These are phyloP conservation scores for Drosophila punjabiensis DNA, from an alignment of 1,140 invertebrate genomes.

Conservation along the genomic window DNA sequence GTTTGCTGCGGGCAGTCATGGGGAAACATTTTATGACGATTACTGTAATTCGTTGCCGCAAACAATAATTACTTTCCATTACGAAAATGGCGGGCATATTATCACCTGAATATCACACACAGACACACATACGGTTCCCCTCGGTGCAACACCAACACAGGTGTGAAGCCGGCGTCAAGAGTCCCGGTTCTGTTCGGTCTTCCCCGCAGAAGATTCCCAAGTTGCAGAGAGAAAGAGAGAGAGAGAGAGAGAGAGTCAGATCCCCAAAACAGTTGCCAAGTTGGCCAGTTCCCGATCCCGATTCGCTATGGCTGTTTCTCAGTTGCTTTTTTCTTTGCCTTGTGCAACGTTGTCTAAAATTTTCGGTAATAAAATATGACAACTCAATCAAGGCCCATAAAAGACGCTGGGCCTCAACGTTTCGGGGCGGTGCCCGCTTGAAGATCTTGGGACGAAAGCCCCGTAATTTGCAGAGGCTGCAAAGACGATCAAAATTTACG, in stretches of 20 bases:
- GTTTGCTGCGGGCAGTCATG: slow-evolving; percentile 83
- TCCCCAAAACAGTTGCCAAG: slow-evolving; percentile 2
- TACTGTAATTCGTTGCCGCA: slow-evolving; percentile 85
- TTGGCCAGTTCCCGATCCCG: slow-evolving; percentile 29
- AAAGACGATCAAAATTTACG: slow-evolving; percentile 83
- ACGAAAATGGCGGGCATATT: slow-evolving; percentile 85
- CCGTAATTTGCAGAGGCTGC: slow-evolving; percentile 78
- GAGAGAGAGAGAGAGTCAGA: background rate
- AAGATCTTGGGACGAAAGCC: slow-evolving; percentile 52
- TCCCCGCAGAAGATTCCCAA: background rate
- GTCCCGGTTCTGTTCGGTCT: background rate
- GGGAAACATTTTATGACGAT: slow-evolving; percentile 85
- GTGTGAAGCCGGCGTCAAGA: slow-evolving; percentile 36
- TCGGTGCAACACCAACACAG: slow-evolving; percentile 23
- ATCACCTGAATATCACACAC: slow-evolving; percentile 85
- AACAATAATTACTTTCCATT: slow-evolving; percentile 85
- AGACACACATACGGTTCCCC: slow-evolving; percentile 34
- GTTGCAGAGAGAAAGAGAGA: background rate
- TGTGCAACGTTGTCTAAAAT: slow-evolving; percentile 79
- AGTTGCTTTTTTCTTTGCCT: slow-evolving; percentile 13
- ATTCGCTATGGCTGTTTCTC: slow-evolving; percentile 64
- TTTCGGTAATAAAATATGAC: slow-evolving; percentile 85
- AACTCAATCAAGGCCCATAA: slow-evolving; percentile 85
- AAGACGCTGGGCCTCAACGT: slow-evolving; percentile 44
- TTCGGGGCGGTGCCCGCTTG: slow-evolving; percentile 58